phyloP scores from a whole-genome alignment of 2,797 vertebrate genomes.

The Pyrocephalus nanus region DNA sequence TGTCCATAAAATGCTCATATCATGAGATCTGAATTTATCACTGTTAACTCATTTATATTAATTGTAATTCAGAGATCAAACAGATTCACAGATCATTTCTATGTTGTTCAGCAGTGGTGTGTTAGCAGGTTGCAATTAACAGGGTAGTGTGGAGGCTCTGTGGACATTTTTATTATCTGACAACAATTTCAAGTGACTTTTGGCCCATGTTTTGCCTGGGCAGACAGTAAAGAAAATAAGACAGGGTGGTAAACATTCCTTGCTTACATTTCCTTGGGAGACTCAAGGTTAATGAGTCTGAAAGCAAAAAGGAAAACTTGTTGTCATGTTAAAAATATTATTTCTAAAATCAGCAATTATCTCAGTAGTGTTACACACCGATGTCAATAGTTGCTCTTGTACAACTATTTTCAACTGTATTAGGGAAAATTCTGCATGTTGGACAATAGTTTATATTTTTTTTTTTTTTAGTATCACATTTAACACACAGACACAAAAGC shows the following conservation, averaged over 20 bases:
- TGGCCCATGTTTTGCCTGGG: not conserved
- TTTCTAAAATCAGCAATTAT: not conserved
- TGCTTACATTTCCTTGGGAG: not conserved
- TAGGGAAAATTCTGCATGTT: not conserved
- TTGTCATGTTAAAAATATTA: not conserved
- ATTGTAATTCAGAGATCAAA: not conserved
- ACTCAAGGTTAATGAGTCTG: not conserved
- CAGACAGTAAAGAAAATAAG: not conserved
- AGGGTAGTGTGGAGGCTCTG: not conserved
- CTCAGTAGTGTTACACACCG: not conserved
- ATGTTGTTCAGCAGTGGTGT: not conserved
- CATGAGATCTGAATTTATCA: not conserved
- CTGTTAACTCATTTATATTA: not conserved
- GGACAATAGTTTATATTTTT: fast-evolving
- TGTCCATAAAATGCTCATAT: not conserved
- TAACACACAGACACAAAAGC: not conserved
- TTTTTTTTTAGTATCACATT: not conserved
- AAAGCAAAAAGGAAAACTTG: not conserved
- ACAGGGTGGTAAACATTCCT: not conserved
- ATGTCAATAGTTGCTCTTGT: fast-evolving
- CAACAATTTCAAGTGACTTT: not conserved
- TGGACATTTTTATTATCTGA: not conserved
- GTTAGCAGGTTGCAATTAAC: not conserved
- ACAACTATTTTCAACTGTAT: not conserved
- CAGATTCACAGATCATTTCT: not conserved